Conservation (phyloP, 23 tunicate genomes). For the Halocynthia aurantium region DNA sequence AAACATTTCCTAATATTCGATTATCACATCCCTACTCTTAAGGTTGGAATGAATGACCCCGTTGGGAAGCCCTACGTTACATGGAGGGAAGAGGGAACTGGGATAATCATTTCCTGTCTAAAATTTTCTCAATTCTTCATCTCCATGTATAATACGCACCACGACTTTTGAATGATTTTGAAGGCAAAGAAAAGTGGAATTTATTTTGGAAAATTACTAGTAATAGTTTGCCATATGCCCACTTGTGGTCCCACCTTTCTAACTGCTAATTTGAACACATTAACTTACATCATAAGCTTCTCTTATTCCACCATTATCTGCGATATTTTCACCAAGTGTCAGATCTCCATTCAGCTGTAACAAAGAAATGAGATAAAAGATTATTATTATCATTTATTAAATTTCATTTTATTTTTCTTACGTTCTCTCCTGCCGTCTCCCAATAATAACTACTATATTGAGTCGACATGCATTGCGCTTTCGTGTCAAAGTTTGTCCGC, state of each 20-base stretch:
- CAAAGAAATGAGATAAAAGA: neutral
- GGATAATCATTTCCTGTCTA: too few species aligned
- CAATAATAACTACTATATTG: conserved; percentile 63
- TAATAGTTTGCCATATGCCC: too few species aligned
- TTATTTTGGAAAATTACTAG: too few species aligned
- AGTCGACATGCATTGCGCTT: conserved; percentile 56
- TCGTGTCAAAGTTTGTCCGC: conserved; percentile 35
- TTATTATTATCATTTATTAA: too few species aligned
- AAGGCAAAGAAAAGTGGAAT: neutral
- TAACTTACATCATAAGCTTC: conserved; percentile 64
- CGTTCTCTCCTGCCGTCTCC: conserved; percentile 48
- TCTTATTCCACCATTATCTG: conserved; percentile 92
- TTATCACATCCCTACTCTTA: too few species aligned
- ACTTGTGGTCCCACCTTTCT: too few species aligned
- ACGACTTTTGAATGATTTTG: neutral
- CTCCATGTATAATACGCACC: neutral
- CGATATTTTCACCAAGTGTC: conserved; percentile 92
- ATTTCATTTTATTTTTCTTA: neutral
- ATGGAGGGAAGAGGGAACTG: too few species aligned
- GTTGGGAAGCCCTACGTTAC: too few species aligned
- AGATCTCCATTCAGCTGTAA: conserved; percentile 66
- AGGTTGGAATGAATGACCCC: too few species aligned
- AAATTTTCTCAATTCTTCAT: too few species aligned
- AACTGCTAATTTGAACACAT: neutral
- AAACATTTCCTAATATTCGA: too few species aligned